Base-by-base conservation (phyloP, 2,797 vertebrate species). In the Pseudocheirus occidentalis region DNA sequence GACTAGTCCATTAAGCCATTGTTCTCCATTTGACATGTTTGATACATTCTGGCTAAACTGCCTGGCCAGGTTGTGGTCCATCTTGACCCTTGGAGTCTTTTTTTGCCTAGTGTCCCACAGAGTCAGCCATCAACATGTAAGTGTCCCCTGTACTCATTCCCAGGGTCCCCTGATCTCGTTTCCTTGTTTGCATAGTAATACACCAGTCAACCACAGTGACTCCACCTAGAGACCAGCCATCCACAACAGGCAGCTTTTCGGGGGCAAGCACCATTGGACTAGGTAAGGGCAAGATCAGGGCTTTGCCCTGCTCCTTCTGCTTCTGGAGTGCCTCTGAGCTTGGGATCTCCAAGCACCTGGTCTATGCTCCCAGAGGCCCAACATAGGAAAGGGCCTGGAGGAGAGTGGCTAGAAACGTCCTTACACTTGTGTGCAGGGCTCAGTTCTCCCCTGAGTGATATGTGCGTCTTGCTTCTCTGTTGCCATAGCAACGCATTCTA, bases 181-280 rank as follows among this genome's bases (percentile, higher is more conserved):
- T 94, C 55, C 21, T 28, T 97, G 27, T 96, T 95, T 18, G 59
- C 31, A 94, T 57, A 95, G 94, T 16, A 96, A 95, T 18, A 16
- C 53, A 54, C 54, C 52, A 6, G 12, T 16, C 31, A 73, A 52
- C 87, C 73, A 96, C 29, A 93, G 21, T 27, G n/a, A 55, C 92
- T 11, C 6, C 73, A 90, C 55, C 90, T n/a, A 90, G 87, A 93
- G 4, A 6, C 13, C 50, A 14, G 90, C 95, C 81, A 16, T 92
- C 81, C 93, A 54, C 95, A 50, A 4, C 12, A 11, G 31, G 92
- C 91, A 34, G 0, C 21, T 90, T 94, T 53, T 40, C 11, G 66
- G 56, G 24, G n/a, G 3, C 59, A 34, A 94, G 18, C 34, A 93
- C 4, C 92, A 12, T 7, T 94, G 90, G 1, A 3, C 24, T 55